A percentile compares a stretch with the other conserved stretches of the same genome.
phyloP scores from a whole-genome alignment of 1,140 invertebrate species.

The Drosophila eugracilis region DNA sequence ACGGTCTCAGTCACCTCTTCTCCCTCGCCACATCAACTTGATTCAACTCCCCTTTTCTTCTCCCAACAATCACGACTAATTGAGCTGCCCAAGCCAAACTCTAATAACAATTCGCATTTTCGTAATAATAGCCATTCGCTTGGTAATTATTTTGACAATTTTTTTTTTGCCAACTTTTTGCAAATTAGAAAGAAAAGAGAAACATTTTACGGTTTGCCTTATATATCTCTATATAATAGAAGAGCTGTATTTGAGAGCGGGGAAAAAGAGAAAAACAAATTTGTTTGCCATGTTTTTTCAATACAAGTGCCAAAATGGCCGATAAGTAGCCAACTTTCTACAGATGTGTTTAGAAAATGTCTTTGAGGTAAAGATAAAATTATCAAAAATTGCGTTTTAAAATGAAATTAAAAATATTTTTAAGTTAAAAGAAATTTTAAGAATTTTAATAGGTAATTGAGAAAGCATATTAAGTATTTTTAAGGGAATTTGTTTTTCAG shows the following conservation, averaged over 20 bases:
- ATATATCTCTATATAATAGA: not conserved
- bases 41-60: conserved; percentile 11
- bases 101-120: conserved; percentile 46
- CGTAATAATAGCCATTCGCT: conserved; percentile 23
- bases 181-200: conserved; percentile 9
- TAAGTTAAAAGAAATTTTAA: not conserved
- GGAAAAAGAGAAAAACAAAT: not conserved
- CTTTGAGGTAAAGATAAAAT: not conserved
- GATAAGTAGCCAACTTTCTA: conserved; percentile 18
- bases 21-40: not conserved
- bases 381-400: not conserved
- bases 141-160: conserved; percentile 21
- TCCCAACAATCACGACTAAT: conserved; percentile 70
- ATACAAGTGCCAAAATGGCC: not conserved
- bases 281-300: not conserved
- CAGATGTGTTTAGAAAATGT: not conserved
- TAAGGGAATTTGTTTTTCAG: no score
- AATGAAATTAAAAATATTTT: not conserved
- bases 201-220: conserved; percentile 6
- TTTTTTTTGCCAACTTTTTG: no score
- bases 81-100: conserved; percentile 44
- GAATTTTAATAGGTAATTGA: no score
- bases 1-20: conserved; percentile 33
- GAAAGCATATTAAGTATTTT: no score
- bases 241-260: not conserved